Evolutionary conservation across 2,797 vertebrate species (phyloP).

Genomic region (Sus cebifrons): DNA sequence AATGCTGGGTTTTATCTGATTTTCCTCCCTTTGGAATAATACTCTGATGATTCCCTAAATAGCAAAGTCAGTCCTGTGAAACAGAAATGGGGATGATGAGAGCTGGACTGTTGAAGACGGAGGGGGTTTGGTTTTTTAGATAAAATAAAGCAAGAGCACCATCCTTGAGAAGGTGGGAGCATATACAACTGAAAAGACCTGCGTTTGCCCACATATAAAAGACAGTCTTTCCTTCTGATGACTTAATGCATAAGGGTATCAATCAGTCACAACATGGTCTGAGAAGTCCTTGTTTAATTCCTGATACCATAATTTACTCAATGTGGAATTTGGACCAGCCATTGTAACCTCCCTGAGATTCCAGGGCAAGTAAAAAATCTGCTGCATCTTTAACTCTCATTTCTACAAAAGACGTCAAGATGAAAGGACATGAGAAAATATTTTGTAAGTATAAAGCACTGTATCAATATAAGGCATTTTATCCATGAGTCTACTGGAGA

Average conservation of each 20-base stretch:
- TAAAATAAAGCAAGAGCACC: conserved; percentile 66
- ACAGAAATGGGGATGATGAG: conserved; percentile 80
- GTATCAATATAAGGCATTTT: not conserved
- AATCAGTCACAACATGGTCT: conserved; percentile 31
- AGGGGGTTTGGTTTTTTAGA: conserved; percentile 71
- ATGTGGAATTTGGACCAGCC: conserved; percentile 22
- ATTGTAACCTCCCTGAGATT: conserved; percentile 52
- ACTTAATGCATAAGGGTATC: conserved; percentile 18
- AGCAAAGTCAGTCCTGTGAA: conserved; percentile 80
- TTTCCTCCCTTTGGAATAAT: conserved; percentile 76
- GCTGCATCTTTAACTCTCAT: not conserved
- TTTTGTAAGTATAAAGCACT: conserved; percentile 22
- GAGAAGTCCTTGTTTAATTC: conserved; percentile 61
- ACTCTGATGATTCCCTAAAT: conserved; percentile 73
- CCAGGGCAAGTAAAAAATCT: conserved; percentile 49
- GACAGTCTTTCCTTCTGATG: conserved; percentile 34
- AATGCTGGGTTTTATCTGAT: conserved; percentile 74
- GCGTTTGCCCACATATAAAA: conserved; percentile 70
- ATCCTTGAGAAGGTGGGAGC: conserved; percentile 31
- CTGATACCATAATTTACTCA: conserved; percentile 25
- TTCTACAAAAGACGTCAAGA: conserved; percentile 36
- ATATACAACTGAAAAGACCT: conserved; percentile 55
- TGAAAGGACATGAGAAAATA: conserved; percentile 32
- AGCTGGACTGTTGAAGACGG: conserved; percentile 76
- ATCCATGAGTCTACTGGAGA: not conserved